These are phyloP conservation scores for Pemphredon lugubris DNA, from an alignment of 2,888 invertebrate genomes.

Conservation along the genomic window DNA sequence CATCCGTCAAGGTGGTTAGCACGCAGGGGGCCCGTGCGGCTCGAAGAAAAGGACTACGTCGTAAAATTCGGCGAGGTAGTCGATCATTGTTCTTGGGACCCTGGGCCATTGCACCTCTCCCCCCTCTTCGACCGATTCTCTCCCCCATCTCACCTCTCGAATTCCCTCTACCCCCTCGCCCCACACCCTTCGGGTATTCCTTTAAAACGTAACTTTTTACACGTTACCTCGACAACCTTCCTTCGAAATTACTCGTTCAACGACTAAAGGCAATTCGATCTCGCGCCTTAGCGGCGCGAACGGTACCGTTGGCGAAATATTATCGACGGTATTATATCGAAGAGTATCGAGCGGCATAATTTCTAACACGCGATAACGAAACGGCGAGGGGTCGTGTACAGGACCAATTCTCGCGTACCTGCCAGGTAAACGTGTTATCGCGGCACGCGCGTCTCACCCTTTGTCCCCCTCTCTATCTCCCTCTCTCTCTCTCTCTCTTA, in stretches of 20 bases:
- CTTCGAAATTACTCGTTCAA: conserved; percentile 32
- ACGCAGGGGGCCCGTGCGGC: conserved; percentile 49
- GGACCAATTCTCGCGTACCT: too few species aligned
- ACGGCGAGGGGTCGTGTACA: too few species aligned
- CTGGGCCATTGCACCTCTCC: conserved; percentile 38
- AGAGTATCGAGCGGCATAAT: too few species aligned
- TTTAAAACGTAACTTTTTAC: conserved; percentile 9
- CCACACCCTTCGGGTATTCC: background rate
- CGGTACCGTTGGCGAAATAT: too few species aligned
- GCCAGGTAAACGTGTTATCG: background rate
- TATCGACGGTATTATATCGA: too few species aligned
- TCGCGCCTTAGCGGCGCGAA: too few species aligned
- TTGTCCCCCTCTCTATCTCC: too few species aligned
- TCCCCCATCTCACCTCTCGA: background rate
- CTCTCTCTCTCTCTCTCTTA: background rate
- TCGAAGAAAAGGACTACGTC: conserved; percentile 53
- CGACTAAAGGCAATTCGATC: background rate
- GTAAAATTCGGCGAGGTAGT: conserved; percentile 62
- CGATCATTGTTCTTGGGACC: conserved; percentile 55
- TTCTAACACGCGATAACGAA: too few species aligned
- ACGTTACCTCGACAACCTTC: too few species aligned
- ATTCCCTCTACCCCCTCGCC: background rate
- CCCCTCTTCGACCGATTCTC: conserved; percentile 1
- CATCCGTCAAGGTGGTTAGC: conserved; percentile 59
- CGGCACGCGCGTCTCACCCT: background rate